phyloP scores from a whole-genome alignment of 1,140 invertebrate species.

The Agrilus planipennis region DNA sequence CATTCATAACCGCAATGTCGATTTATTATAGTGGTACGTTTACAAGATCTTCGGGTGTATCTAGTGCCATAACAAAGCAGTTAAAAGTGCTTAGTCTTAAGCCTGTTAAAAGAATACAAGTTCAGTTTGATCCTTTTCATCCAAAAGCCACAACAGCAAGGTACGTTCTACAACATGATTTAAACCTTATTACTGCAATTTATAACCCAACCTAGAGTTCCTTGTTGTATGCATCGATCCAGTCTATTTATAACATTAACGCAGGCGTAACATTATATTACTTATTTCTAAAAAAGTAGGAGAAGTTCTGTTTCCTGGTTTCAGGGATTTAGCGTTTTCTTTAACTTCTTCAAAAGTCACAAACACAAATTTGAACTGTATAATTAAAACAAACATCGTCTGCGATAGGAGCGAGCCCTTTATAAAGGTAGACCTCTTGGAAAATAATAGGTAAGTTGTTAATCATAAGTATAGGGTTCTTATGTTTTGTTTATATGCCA shows the following conservation, averaged over 20 bases:
- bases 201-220: too few relatives aligned
- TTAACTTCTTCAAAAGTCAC: slow-evolving; percentile 50
- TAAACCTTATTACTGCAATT: too few relatives aligned
- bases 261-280: slow-evolving; percentile 19
- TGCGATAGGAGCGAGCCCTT: slow-evolving; percentile 64
- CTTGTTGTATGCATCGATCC: slow-evolving; percentile 24
- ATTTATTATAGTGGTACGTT: slow-evolving; percentile 54
- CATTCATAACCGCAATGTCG: slow-evolving; percentile 43
- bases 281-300: slow-evolving; percentile 9
- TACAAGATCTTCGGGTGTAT: slow-evolving; percentile 45
- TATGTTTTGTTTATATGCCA: slow-evolving; percentile 9
- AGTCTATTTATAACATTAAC: slow-evolving; percentile 21
- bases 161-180: slow-evolving; percentile 39
- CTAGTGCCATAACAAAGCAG: slow-evolving; percentile 56
- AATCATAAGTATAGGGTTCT: slow-evolving; percentile 8
- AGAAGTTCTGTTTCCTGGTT: slow-evolving; percentile 32
- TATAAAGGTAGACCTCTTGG: slow-evolving; percentile 42
- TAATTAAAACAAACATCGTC: slow-evolving; percentile 63
- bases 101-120: slow-evolving; percentile 61
- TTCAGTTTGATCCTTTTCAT: slow-evolving; percentile 76
- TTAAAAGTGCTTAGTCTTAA: slow-evolving; percentile 58
- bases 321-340: slow-evolving; percentile 58
- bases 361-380: slow-evolving; percentile 59
- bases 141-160: slow-evolving; percentile 53
- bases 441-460: slow-evolving; percentile 37